Conservation (phyloP, 2,797 vertebrate genomes). For the Apodemus agrarius region DNA sequence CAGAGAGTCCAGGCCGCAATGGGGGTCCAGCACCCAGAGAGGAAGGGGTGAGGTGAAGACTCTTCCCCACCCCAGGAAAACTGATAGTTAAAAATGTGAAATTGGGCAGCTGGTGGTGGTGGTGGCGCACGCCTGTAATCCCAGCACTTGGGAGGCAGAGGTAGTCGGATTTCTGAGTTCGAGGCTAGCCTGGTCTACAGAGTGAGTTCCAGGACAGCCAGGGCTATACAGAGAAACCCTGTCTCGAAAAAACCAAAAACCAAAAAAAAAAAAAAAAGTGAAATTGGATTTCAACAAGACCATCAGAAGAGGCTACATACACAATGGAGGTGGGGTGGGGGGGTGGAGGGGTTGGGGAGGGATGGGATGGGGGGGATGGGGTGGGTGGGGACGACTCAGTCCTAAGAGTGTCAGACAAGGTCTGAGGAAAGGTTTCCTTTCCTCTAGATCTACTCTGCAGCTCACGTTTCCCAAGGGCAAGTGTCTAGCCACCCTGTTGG, state of each 20-base stretch:
- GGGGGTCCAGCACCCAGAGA: constrained; percentile 80
- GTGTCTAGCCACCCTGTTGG: not conserved
- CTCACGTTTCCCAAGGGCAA: not conserved
- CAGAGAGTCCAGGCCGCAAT: constrained; percentile 76
- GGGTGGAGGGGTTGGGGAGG: too few species aligned
- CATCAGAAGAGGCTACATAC: constrained; percentile 79
- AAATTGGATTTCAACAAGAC: constrained; percentile 78
- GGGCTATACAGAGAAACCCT: too few species aligned
- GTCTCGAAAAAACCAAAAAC: too few species aligned
- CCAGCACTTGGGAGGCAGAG: too few species aligned
- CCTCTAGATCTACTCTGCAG: not conserved
- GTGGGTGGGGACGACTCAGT: constrained; percentile 41
- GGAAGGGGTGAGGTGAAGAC: constrained; percentile 31
- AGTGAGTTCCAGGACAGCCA: too few species aligned
- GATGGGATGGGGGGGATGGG: too few species aligned
- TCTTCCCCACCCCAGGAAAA: constrained; percentile 60
- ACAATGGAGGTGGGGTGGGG: constrained; percentile 50
- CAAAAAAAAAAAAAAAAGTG: too few species aligned
- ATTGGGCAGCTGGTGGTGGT: too few species aligned
- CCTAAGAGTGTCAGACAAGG: not conserved
- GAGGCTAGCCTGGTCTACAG: too few species aligned
- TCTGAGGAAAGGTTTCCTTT: not conserved
- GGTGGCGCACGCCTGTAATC: too few species aligned
- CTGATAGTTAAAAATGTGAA: constrained; percentile 78
- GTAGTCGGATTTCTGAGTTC: too few species aligned